phyloP scores from a whole-genome alignment of 2,888 invertebrate genomes.

The Panopea generosa region DNA sequence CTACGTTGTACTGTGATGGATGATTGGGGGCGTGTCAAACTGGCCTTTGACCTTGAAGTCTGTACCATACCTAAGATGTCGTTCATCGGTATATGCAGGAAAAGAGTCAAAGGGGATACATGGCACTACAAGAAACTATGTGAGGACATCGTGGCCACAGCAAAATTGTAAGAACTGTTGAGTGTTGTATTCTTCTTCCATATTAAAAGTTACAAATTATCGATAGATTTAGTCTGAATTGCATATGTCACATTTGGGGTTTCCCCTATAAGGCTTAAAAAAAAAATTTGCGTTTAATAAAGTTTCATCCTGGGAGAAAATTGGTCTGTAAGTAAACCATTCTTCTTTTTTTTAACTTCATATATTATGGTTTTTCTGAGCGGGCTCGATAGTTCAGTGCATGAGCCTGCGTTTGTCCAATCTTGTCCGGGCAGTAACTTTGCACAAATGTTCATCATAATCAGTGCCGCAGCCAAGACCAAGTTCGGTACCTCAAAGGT shows the following conservation, averaged over 20 bases:
- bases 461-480: no score
- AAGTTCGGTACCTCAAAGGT: no score
- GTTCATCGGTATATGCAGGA: slow-evolving; percentile 89
- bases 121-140: slow-evolving; percentile 93
- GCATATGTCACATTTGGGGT: neutral
- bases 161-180: slow-evolving; percentile 68
- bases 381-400: no score
- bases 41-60: slow-evolving; percentile 91
- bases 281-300: no score
- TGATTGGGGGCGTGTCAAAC: slow-evolving; percentile 85
- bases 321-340: no score
- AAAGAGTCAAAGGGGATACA: slow-evolving; percentile 91
- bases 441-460: no score
- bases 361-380: no score
- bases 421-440: no score
- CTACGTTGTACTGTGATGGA: slow-evolving; percentile 89
- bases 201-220: neutral
- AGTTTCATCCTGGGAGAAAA: no score
- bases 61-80: slow-evolving; percentile 85
- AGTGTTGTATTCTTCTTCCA: neutral
- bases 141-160: slow-evolving; percentile 88
- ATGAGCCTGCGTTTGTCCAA: no score
- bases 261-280: neutral
- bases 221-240: neutral
- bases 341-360: no score